Evolutionary conservation across 2,113 vertebrate species (phyloP), one percentile per base, ranked within the genome.

Genomic region (Corythornis madagascariensis): DNA sequence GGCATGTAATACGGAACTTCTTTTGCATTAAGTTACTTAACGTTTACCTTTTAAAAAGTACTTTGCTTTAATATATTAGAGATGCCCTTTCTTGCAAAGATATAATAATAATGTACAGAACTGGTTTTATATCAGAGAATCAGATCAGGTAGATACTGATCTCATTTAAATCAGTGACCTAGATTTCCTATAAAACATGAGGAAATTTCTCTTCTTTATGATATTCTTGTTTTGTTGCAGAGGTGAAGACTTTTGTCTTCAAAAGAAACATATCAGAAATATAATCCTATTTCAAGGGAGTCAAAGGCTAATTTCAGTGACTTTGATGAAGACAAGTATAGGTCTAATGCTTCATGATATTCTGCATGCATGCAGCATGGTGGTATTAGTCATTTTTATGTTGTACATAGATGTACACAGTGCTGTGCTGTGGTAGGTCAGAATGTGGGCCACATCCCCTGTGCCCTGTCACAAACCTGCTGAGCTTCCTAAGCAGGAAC

Each of bases 391-490:
- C 5, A 60, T 79, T 94, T 84, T 92, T 80, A 85, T 74, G 21
- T 26, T 38, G 64, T 35, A 75, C 38, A 83, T 87, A 86, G 82
- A 56, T 10, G n/a, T 31, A 87, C 25, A n/a, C 29, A 53, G 56
- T 14, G 43, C 52, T 66, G 64, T 45, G 60, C 33, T 45, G 67
- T 4, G 53, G 12, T 25, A 90, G 92, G 82, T 88, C 88, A 94
- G 79, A 86, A 95, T 83, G 50, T 78, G 76, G 92, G 80, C 88
- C 57, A 21, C 6, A 66, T 91, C 93, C 93, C 84, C 59, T 33
- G 83, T 77, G 90, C 28, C 88, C 73, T 66, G 90, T 83, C 76
- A 71, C 48, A 95, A 92, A 94, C 75, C 89, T 94, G 79, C 71
- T 6, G 25, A 83, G 82, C 48, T 89, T 86, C 79, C 63, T 70